Percentiles rank a stretch among this genome's conserved stretches.
phyloP scores from a whole-genome alignment of 2,797 vertebrate genomes.

The Falco naumanni region DNA sequence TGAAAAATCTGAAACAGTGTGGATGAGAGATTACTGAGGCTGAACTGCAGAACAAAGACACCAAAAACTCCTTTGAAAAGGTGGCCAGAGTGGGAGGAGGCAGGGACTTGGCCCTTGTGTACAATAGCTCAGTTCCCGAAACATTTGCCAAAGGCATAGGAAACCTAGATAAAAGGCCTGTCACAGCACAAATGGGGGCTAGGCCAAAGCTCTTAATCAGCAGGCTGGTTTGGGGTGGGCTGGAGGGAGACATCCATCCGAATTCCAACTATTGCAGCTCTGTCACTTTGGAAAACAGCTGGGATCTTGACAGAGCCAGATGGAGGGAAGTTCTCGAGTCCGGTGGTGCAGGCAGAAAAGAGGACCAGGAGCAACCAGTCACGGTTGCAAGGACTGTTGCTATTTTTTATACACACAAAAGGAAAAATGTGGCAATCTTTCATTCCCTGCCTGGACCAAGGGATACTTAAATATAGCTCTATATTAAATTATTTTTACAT shows the following conservation, averaged over 20 bases:
- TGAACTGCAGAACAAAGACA: background rate
- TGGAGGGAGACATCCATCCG: background rate
- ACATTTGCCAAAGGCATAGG: background rate
- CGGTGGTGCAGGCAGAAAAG: background rate
- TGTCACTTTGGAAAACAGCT: background rate
- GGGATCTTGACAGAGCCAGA: background rate
- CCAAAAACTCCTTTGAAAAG: background rate
- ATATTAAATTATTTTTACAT: background rate
- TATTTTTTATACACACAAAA: background rate
- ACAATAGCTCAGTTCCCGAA: constrained; percentile 23
- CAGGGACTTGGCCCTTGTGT: background rate
- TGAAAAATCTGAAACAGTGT: background rate
- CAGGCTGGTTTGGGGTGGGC: background rate
- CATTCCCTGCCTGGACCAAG: background rate
- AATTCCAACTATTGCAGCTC: background rate
- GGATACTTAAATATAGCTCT: background rate
- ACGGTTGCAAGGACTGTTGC: background rate
- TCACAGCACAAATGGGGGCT: background rate
- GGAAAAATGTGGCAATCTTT: background rate
- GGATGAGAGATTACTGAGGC: background rate
- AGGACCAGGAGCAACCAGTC: background rate
- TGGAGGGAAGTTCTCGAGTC: background rate
- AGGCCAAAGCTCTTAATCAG: constrained; percentile 29
- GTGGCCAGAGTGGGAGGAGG: background rate
- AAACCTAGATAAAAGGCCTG: background rate